Percentiles rank a stretch among this genome's conserved stretches.
Evolutionary conservation across 2,797 vertebrate genomes (phyloP).

Genomic region (Dermochelys coriacea): DNA sequence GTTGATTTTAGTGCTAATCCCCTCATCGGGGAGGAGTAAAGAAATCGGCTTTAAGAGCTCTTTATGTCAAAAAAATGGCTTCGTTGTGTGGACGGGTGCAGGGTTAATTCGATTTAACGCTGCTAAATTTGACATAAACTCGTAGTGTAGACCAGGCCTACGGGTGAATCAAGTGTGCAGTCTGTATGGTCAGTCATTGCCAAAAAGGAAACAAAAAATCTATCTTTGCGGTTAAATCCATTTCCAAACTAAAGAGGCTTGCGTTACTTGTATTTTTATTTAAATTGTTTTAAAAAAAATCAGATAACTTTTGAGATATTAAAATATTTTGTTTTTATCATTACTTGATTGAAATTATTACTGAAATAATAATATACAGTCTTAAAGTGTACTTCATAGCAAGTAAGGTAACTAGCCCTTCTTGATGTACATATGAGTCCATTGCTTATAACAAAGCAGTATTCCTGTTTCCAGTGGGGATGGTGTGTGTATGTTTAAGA

Average conservation of each 20-base stretch:
- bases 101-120: no score
- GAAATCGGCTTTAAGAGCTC: no score
- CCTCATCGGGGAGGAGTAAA: no score
- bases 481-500: rapidly evolving
- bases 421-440: background rate
- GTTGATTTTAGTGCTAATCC: no score
- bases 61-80: no score
- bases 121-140: no score
- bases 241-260: background rate
- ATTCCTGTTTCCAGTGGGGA: rapidly evolving
- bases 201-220: rapidly evolving
- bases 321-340: background rate
- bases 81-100: no score
- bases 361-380: background rate
- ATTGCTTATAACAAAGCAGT: rapidly evolving
- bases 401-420: background rate
- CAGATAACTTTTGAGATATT: background rate
- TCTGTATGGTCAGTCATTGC: rapidly evolving
- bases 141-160: no score
- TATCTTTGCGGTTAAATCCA: background rate
- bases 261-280: background rate
- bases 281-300: background rate
- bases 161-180: background rate
- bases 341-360: background rate
- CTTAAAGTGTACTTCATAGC: background rate